Evolutionary conservation across 2,797 vertebrate genomes (phyloP), one percentile per base, ranked within the genome.

Genomic region (Sebastes vulpes): DNA sequence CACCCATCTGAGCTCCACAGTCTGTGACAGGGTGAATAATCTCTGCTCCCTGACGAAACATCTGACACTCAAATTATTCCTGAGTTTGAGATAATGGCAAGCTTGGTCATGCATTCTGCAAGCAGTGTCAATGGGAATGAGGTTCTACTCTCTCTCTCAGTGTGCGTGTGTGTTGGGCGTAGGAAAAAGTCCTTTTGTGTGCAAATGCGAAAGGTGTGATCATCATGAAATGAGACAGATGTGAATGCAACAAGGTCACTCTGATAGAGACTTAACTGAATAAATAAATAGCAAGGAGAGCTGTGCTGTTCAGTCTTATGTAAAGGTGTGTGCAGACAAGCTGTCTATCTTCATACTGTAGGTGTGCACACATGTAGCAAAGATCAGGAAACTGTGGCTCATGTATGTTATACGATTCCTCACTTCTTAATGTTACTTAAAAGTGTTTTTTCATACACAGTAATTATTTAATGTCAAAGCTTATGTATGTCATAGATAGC

Each of bases 1-100:
- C 26, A 84, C 75, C 74, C 65, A 6, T 79, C 73, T 84, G 82
- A 88, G 42, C 67, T 65, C 35, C 70, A 59, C 29, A 53, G 67
- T 71, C 75, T 53, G 25, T 81, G 88, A 86, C 79, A 82, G 38
- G 56, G 58, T 92, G 87, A 92, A 80, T 87, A 65, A 92, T 90
- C 57, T 70, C 65, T 59, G 50, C 66, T 72, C 61, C 63, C 50
- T 65, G 56, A 82, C 9, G 26, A 83, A 90, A 88, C 82, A 72
- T 81, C 82, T 93, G 91, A 93, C 84, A 84, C 79, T 90, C 84
- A 87, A 85, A 92, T 89, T 76, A 90, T 91, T 86, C 82, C 90
- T 86, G 66, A 26, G 1, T 60, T 46, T 65, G 82, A 77, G 86
- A 84, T 88, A 87, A 92, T 89, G 84, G 83, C 16, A 74, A 76